Evolutionary conservation across 1,140 invertebrate species (phyloP), one percentile per base, ranked within the genome.

Genomic region (Bombyx mandarina): DNA sequence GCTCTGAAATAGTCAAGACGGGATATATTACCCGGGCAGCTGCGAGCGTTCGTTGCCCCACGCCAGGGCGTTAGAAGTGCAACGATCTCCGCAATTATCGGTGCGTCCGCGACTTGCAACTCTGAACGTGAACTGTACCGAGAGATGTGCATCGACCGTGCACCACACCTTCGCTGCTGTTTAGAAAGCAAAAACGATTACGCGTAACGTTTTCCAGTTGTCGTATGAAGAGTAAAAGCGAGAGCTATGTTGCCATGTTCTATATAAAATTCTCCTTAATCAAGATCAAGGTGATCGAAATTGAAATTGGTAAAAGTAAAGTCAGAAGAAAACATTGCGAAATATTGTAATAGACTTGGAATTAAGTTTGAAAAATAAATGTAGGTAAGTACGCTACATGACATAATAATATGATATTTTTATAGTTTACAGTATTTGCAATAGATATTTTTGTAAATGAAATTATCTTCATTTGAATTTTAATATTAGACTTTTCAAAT

Each of bases 11-110:
- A 87, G 83, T 82, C 78, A 73, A 65, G 79, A 80, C 81, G 77
- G 80, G 79, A 83, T 85, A 79, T 82, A 83, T 86, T 86, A 83
- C 77, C 79, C 79, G 75, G 74, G 79, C 82, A 85, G 82, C 80
- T 85, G 82, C 75, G 66, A 58, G 76, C 79, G 82, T 81, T 81
- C 84, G 79, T 85, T 85, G 84, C 82, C 84, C 83, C 77, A 71
- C 56, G 69, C 65, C 71, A 77, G 79, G 73, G 77, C 74, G 77
- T 83, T 86, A 86, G 83, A 86, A 83, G 76, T 79, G 72, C 81
- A 82, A 77, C 76, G 83, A 78, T 82, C 78, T 78, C 66, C 73
- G 67, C 79, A 79, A 81, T 81, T 77, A 81, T 71, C 63, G 73
- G 61, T 61, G 65, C 62, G 56, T 55, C 65, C 69, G 72, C 74